phyloP scores from a whole-genome alignment of 2,113 vertebrate species.

The Oxyura jamaicensis region DNA sequence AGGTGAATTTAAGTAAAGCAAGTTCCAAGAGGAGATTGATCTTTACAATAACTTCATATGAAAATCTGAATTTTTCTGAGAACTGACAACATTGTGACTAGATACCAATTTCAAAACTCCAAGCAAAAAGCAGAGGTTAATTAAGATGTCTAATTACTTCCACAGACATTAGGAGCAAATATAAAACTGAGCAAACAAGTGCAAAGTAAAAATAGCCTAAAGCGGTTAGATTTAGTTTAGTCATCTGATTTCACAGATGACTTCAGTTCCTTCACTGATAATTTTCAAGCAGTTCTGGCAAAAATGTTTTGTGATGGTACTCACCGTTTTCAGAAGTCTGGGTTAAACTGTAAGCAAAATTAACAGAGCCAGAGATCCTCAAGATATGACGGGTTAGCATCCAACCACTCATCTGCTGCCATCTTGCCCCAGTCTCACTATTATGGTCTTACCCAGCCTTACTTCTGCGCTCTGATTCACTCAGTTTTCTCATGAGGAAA shows the following conservation, averaged over 20 bases:
- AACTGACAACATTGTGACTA: not conserved
- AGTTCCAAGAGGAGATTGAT: not conserved
- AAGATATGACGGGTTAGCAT: rapidly evolving
- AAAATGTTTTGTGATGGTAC: not conserved
- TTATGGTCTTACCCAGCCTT: not conserved
- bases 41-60: not conserved
- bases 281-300: not conserved
- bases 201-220: not conserved
- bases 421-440: not conserved
- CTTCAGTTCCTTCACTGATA: not conserved
- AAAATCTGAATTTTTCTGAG: not conserved
- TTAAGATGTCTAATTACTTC: not conserved
- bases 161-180: not conserved
- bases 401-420: conserved; percentile 1
- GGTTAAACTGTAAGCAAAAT: not conserved
- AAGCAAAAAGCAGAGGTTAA: not conserved
- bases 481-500: not conserved
- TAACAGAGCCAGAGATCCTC: not conserved
- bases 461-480: not conserved
- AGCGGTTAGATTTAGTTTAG: not conserved
- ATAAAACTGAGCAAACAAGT: not conserved
- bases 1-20: not conserved
- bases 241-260: not conserved
- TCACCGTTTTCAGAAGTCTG: not conserved
- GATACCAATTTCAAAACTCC: not conserved